phyloP scores from a whole-genome alignment of 2,113 vertebrate species.

The Notechis scutatus region DNA sequence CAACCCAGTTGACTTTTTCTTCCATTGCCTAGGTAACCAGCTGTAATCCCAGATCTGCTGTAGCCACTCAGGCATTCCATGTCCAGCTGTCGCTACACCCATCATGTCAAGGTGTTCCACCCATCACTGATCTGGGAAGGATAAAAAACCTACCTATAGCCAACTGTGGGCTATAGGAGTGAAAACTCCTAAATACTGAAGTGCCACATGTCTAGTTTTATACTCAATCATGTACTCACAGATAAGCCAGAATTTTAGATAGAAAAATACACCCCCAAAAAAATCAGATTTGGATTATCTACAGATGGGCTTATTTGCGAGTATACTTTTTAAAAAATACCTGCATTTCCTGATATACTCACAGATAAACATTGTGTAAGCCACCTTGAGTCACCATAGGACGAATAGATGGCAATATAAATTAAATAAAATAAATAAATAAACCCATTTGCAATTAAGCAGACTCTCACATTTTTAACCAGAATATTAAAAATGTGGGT shows the following conservation, averaged over 20 bases:
- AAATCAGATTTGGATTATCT: not conserved
- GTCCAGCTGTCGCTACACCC: not conserved
- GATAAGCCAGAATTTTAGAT: not conserved
- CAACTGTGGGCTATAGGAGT: not conserved
- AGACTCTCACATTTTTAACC: not conserved
- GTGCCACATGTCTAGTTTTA: not conserved
- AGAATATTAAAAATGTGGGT: not conserved
- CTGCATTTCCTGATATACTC: not conserved
- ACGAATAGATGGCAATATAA: too few relatives aligned
- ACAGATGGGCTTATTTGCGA: not conserved
- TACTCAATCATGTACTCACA: not conserved
- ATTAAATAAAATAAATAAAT: not conserved
- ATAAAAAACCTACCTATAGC: not conserved
- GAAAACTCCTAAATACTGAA: not conserved
- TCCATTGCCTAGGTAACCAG: not conserved
- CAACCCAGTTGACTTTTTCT: not conserved
- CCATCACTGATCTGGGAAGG: not conserved
- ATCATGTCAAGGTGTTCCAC: not conserved
- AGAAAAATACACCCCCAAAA: not conserved
- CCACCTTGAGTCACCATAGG: too few relatives aligned
- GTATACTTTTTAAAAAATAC: not conserved
- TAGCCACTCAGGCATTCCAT: not conserved
- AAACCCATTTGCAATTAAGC: not conserved
- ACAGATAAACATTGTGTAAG: too few relatives aligned
- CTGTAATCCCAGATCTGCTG: not conserved